Evolutionary conservation across 2,888 invertebrate genomes (phyloP).

Genomic region (Cryptus armator): DNA sequence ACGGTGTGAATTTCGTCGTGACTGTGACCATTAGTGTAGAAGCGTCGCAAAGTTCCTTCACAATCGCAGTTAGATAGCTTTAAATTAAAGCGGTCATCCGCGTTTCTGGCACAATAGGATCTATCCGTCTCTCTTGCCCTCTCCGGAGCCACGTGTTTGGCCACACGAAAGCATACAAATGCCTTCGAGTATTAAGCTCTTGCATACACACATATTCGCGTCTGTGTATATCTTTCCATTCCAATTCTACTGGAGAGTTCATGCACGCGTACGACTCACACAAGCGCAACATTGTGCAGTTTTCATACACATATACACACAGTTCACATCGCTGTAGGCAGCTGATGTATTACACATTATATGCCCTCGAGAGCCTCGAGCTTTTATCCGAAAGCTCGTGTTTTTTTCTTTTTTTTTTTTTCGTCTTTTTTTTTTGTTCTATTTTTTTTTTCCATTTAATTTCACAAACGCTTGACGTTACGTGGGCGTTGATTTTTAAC

Average conservation of each 20-base stretch:
- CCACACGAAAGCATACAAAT: constrained; percentile 20
- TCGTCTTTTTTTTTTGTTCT: neutral
- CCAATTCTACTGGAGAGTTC: constrained; percentile 39
- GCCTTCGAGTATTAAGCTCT: constrained; percentile 9
- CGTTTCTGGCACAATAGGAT: constrained; percentile 41
- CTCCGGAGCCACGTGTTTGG: constrained; percentile 37
- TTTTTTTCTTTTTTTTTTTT: neutral
- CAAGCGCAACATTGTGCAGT: constrained; percentile 39
- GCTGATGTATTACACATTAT: constrained; percentile 10
- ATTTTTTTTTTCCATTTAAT: neutral
- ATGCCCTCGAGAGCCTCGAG: constrained; percentile 1
- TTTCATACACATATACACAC: neutral
- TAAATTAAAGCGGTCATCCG: constrained; percentile 42
- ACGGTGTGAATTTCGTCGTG: constrained; percentile 10
- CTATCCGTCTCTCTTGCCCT: constrained; percentile 8
- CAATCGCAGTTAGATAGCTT: constrained; percentile 42
- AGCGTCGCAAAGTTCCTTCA: constrained; percentile 32
- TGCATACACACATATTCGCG: neutral
- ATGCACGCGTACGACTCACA: constrained; percentile 57
- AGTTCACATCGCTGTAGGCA: neutral
- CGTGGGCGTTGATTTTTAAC: neutral
- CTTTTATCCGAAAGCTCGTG: constrained; percentile 24
- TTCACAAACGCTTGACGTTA: neutral
- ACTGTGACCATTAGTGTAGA: constrained; percentile 1
- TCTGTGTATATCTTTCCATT: constrained; percentile 9